A percentile compares a stretch with the other conserved stretches of the same genome.
These are phyloP conservation scores for Epinephelus fuscoguttatus DNA, from an alignment of 2,113 vertebrate species.

Conservation along the genomic window DNA sequence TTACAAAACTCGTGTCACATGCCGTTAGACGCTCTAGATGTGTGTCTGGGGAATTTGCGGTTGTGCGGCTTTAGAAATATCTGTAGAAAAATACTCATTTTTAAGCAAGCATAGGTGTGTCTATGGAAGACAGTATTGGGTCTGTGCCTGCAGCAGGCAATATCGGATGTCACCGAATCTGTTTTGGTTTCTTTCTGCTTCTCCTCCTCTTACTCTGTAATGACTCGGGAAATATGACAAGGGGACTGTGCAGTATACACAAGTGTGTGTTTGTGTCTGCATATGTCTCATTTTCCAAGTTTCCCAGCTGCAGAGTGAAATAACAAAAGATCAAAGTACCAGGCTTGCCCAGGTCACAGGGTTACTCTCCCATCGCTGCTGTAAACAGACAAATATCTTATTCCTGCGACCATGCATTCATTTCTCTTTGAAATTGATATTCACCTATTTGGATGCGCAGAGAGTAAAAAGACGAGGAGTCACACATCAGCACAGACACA, in stretches of 20 bases:
- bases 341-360: conserved; percentile 58
- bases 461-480: conserved; percentile 26
- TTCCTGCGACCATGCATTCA: conserved; percentile 38
- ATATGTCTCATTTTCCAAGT: conserved; percentile 27
- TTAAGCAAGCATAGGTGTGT: conserved; percentile 41
- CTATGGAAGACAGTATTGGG: conserved; percentile 4
- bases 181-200: conserved; percentile 15
- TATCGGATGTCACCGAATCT: conserved; percentile 35
- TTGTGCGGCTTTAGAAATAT: not conserved
- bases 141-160: conserved; percentile 33
- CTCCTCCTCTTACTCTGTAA: conserved; percentile 35
- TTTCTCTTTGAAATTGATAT: conserved; percentile 78
- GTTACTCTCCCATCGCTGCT: conserved; percentile 46
- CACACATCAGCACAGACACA: not conserved
- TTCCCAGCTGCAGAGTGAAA: conserved; percentile 54
- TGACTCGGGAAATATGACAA: conserved; percentile 52
- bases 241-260: conserved; percentile 15
- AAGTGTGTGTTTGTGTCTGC: conserved; percentile 30
- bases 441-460: conserved; percentile 52
- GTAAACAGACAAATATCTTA: conserved; percentile 62
- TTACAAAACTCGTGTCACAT: conserved; percentile 52
- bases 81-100: conserved; percentile 27
- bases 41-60: conserved; percentile 18
- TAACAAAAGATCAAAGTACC: conserved; percentile 72
- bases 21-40: conserved; percentile 30